Conservation (phyloP, 1,140 invertebrate genomes). For the Drosophila sp. region DNA sequence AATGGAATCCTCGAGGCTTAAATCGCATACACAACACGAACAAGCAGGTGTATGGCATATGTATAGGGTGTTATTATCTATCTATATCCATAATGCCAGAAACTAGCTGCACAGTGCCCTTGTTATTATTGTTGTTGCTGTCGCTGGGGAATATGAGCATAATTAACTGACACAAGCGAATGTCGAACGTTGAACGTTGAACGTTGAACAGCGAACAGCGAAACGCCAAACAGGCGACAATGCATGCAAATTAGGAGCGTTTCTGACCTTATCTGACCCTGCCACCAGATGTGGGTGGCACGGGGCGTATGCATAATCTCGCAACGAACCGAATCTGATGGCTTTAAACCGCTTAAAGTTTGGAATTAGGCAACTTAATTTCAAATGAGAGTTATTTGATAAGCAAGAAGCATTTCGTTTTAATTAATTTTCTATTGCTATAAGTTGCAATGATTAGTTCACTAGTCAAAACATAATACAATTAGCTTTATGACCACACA, state of each 20-base stretch:
- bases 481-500: too few species aligned
- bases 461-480: too few species aligned
- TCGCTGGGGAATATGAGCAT: constrained; percentile 46
- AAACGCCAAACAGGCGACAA: constrained; percentile 54
- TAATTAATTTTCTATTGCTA: too few species aligned
- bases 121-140: constrained; percentile 36
- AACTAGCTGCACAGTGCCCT: constrained; percentile 28
- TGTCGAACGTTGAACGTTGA: constrained; percentile 12
- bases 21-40: constrained; percentile 52
- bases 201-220: constrained; percentile 23
- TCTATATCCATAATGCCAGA: constrained; percentile 69
- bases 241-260: constrained; percentile 68
- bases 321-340: background rate
- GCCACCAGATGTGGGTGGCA: background rate
- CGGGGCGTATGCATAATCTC: background rate
- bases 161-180: constrained; percentile 57
- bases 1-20: constrained; percentile 49
- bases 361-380: background rate
- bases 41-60: constrained; percentile 9
- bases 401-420: too few species aligned
- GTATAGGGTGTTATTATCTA: constrained; percentile 67
- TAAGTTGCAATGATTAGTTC: too few species aligned
- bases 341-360: background rate
- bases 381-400: background rate
- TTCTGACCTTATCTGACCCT: constrained; percentile 54